Conservation (phyloP, 2,888 invertebrate genomes). For the Macrophya alboannulata region DNA sequence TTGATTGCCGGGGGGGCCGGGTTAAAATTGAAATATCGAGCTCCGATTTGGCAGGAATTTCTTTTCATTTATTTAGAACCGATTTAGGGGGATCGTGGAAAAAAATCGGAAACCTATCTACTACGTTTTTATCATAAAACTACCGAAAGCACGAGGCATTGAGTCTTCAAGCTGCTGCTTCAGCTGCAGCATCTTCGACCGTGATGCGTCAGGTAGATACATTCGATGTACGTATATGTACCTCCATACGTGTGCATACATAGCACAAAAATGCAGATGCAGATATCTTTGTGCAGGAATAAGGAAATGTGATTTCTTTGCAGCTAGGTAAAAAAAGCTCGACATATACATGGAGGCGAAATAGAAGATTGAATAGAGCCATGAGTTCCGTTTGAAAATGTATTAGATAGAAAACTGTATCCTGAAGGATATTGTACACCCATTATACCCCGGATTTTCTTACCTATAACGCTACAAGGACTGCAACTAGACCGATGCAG, state of each 20-base stretch:
- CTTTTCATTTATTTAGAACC: no score
- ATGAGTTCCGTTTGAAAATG: slow-evolving; percentile 7
- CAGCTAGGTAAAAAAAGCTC: not conserved
- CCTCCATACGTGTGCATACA: no score
- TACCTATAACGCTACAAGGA: not conserved
- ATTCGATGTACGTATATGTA: not conserved
- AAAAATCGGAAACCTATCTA: no score
- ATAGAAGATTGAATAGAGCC: slow-evolving; percentile 11
- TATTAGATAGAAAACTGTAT: slow-evolving; percentile 28
- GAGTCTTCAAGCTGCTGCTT: not conserved
- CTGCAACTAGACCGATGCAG: not conserved
- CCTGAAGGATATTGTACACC: not conserved
- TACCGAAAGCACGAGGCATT: not conserved
- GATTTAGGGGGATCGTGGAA: no score
- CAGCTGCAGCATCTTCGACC: not conserved
- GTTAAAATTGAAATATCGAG: no score
- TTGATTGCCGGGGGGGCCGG: no score
- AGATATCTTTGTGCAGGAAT: not conserved
- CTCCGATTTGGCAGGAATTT: no score
- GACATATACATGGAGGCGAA: not conserved
- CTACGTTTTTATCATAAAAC: not conserved
- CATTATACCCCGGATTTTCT: not conserved
- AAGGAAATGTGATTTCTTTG: not conserved
- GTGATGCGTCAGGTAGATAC: not conserved
- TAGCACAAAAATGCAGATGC: no score